These are phyloP conservation scores for Lacerta viridis DNA, from an alignment of 2,797 vertebrate species.

Conservation along the genomic window DNA sequence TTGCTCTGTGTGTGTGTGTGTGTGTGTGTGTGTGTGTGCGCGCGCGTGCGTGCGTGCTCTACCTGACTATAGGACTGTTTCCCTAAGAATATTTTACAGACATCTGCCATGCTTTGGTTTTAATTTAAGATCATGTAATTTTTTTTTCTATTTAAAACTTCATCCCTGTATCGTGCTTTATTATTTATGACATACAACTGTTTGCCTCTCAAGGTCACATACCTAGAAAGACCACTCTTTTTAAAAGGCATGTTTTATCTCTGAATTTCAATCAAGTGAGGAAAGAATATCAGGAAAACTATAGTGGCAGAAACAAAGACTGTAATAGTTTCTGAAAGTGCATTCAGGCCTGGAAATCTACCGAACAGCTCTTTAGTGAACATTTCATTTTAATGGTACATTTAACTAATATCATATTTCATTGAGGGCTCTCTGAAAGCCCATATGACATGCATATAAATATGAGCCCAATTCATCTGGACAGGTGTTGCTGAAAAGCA, in stretches of 20 bases:
- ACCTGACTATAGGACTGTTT: slow-evolving; percentile 68
- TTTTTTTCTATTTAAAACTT: slow-evolving; percentile 34
- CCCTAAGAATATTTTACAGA: slow-evolving; percentile 59
- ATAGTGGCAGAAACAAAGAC: slow-evolving; percentile 56
- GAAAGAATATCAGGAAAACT: slow-evolving; percentile 53
- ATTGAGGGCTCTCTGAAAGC: slow-evolving; percentile 23
- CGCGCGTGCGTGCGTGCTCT: slow-evolving; percentile 4
- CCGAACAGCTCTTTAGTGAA: slow-evolving; percentile 52
- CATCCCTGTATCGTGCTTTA: slow-evolving; percentile 55
- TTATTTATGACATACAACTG: slow-evolving; percentile 65
- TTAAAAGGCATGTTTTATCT: slow-evolving; percentile 50
- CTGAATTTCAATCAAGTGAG: slow-evolving; percentile 60
- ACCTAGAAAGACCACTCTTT: slow-evolving; percentile 43
- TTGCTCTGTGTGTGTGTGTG: background rate
- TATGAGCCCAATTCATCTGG: slow-evolving; percentile 63
- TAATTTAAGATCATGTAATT: slow-evolving; percentile 62
- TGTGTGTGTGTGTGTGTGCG: no score
- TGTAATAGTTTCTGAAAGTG: slow-evolving; percentile 54
- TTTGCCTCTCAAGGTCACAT: slow-evolving; percentile 62
- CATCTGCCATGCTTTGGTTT: slow-evolving; percentile 53
- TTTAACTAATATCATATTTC: slow-evolving; percentile 68
- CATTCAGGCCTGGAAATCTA: slow-evolving; percentile 61
- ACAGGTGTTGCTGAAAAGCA: slow-evolving; percentile 43
- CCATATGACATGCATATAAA: slow-evolving; percentile 48
- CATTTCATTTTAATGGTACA: slow-evolving; percentile 63